Evolutionary conservation across 2,888 invertebrate genomes (phyloP).

Genomic region (Heliconius hortense): DNA sequence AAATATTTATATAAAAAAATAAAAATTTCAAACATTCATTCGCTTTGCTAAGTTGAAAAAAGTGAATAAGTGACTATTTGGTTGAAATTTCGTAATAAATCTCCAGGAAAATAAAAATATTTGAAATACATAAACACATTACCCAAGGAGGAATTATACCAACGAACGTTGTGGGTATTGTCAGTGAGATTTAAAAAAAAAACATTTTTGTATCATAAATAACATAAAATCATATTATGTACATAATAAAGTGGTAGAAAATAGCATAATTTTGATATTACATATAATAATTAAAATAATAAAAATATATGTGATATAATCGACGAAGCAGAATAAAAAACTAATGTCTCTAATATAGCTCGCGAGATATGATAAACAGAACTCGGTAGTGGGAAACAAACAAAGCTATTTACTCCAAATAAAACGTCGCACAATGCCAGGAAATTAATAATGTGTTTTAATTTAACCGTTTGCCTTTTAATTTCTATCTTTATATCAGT

Average conservation of each 20-base stretch:
- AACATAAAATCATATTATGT: neutral
- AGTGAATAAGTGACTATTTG: neutral
- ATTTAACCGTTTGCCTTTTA: neutral
- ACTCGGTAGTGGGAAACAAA: neutral
- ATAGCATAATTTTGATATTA: neutral
- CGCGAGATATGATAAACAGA: constrained; percentile 3
- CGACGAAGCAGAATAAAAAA: neutral
- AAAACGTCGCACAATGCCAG: neutral
- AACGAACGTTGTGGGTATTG: too few species aligned
- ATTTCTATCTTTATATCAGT: too few species aligned
- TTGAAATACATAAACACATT: neutral
- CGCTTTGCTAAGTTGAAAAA: too few species aligned
- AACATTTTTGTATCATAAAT: neutral
- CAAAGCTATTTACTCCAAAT: neutral
- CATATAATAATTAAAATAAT: neutral
- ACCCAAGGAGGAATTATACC: neutral
- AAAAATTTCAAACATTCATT: too few species aligned
- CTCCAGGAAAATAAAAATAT: neutral
- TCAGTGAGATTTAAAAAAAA: too few species aligned
- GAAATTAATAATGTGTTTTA: neutral
- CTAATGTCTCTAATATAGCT: neutral
- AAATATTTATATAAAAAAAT: neutral
- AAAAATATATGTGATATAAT: neutral
- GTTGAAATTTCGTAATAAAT: neutral
- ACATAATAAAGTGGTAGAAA: neutral